A percentile compares a stretch with the other conserved stretches of the same genome.
These are phyloP conservation scores for Acanthisitta chloris DNA, from an alignment of 2,113 vertebrate genomes.

Conservation along the genomic window DNA sequence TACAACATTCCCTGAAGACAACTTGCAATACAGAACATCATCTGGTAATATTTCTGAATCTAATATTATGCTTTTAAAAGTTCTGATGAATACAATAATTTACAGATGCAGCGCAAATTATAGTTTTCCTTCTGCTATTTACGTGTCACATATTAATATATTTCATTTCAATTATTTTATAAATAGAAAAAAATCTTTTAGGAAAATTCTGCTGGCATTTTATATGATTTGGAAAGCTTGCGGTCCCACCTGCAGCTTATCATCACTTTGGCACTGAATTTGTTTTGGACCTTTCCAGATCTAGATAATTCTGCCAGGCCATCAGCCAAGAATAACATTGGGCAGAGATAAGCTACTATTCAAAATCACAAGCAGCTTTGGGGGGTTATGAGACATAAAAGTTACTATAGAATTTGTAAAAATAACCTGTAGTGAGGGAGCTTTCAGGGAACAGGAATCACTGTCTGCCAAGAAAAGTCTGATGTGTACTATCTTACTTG, in stretches of 20 bases:
- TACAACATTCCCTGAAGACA: neutral
- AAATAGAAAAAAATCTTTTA: neutral
- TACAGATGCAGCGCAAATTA: neutral
- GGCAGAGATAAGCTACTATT: neutral
- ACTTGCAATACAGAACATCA: neutral
- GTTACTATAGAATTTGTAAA: neutral
- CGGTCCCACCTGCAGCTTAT: neutral
- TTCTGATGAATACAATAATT: neutral
- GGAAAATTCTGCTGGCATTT: neutral
- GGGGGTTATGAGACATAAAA: neutral
- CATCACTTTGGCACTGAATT: neutral
- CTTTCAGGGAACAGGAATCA: neutral
- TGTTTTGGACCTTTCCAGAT: conserved; percentile 1
- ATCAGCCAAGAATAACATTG: neutral
- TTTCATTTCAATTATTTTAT: neutral
- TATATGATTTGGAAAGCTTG: neutral
- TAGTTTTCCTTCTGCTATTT: neutral
- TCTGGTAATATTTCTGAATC: neutral
- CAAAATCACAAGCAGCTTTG: neutral
- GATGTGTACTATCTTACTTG: neutral
- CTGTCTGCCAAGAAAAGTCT: neutral
- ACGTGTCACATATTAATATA: neutral
- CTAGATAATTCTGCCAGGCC: neutral
- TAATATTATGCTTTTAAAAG: neutral
- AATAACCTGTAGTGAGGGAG: neutral